Conservation (phyloP, 2,113 vertebrate species). For the Columba livia region DNA sequence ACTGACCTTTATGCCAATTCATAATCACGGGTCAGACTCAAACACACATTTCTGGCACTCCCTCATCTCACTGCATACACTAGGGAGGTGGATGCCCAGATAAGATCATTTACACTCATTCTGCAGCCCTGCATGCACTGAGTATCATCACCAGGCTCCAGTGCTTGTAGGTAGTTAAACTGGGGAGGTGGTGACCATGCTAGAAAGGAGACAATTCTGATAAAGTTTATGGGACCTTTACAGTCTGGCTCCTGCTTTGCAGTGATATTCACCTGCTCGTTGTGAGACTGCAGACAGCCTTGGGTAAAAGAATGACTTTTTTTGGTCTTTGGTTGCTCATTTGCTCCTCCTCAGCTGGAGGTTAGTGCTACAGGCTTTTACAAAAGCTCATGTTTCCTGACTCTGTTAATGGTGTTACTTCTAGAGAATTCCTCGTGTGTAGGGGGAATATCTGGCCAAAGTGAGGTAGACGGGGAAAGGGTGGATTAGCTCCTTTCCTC, state of each 20-base stretch:
- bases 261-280: neutral
- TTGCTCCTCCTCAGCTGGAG: neutral
- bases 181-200: neutral
- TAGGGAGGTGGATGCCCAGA: neutral
- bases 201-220: neutral
- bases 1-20: neutral
- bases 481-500: neutral
- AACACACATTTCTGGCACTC: neutral
- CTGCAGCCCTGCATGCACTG: neutral
- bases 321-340: neutral
- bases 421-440: neutral
- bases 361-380: neutral
- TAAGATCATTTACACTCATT: neutral
- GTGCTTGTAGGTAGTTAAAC: accelerated
- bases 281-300: neutral
- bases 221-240: neutral
- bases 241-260: neutral
- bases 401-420: neutral
- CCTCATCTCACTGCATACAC: neutral
- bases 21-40: neutral
- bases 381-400: neutral
- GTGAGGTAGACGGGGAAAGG: accelerated
- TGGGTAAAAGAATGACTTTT: neutral
- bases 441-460: neutral
- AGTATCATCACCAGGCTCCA: neutral